Evolutionary conservation across 2,797 vertebrate genomes (phyloP), one percentile per base, ranked within the genome.

Genomic region (Lithobates pipiens): DNA sequence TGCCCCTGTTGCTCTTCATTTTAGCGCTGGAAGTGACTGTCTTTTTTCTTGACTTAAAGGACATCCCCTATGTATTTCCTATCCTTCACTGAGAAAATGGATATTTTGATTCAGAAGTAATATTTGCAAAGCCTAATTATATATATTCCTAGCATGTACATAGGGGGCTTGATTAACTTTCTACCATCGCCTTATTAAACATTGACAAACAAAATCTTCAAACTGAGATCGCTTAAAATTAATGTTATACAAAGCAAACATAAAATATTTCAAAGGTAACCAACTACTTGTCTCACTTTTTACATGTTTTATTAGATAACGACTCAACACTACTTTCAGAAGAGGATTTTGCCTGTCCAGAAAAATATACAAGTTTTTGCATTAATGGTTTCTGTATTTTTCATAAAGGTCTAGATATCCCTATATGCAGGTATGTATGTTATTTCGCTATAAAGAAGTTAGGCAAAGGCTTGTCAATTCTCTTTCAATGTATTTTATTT

Each of bases 301-400:
- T 61, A 23, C 54, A 61, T 61, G 21, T 61, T 23, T 61, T 9
- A 61, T 44, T 72, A 83, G 91, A 91, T 68, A 87, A 89, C 69
- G 75, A 76, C n/a, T 91, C 91, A 76, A 89, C 71, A 46, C 86
- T 88, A 0, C 86, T 88, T 74, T 88, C 89, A 34, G 61, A 94
- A 89, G 93, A 91, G 88, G 89, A 91, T 68, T 91, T 91, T 27
- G 83, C 89, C 46, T 95, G 95, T 81, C 88, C 93, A 8, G 92
- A 94, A 83, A 92, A 94, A 0, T 92, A 93, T 34, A 44, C 91
- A 13, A 93, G 89, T 83, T 95, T 94, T 68, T 95, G 95, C 76
- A 93, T 95, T 88, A 94, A 95, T 0, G 95, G 95, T 3, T 89
- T 91, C 50, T 95, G 94, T 0, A 87, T 89, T 6, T 94, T 95